These are phyloP conservation scores for Rhegmatorhina hoffmannsi DNA, from an alignment of 2,113 vertebrate genomes.

Conservation along the genomic window DNA sequence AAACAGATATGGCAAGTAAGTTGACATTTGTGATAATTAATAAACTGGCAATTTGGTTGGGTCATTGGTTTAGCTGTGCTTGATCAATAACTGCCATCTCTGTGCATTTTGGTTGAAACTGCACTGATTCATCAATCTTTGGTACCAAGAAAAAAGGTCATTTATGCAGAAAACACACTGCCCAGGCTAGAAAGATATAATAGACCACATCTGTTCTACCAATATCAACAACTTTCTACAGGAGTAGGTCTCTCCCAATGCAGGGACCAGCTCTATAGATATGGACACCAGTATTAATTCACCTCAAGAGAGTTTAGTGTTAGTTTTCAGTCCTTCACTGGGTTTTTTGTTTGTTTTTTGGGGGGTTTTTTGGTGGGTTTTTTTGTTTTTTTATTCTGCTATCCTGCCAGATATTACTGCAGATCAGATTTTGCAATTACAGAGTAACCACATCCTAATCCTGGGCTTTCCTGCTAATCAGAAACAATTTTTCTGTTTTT, in stretches of 20 bases:
- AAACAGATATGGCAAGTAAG: slow-evolving; percentile 33
- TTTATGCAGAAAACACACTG: not conserved
- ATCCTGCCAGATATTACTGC: not conserved
- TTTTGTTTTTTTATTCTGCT: not conserved
- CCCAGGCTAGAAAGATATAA: not conserved
- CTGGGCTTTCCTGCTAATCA: slow-evolving; percentile 36
- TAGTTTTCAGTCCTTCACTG: not conserved
- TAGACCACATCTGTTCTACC: not conserved
- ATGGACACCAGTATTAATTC: not conserved
- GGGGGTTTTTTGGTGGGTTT: too few relatives aligned
- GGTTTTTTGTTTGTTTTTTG: too few relatives aligned
- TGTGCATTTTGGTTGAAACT: not conserved
- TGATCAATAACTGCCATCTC: not conserved
- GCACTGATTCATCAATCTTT: not conserved
- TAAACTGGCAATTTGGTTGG: not conserved
- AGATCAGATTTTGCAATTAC: slow-evolving; percentile 42
- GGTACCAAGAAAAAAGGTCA: not conserved
- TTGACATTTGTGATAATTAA: slow-evolving; percentile 15
- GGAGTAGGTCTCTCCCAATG: not conserved
- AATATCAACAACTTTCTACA: not conserved
- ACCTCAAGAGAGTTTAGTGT: not conserved
- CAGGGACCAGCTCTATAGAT: not conserved
- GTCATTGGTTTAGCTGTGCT: not conserved
- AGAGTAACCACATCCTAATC: slow-evolving; percentile 36
- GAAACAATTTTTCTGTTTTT: slow-evolving; percentile 8